phyloP scores from a whole-genome alignment of 2,888 invertebrate species.

The Chymomyza caudatula region DNA sequence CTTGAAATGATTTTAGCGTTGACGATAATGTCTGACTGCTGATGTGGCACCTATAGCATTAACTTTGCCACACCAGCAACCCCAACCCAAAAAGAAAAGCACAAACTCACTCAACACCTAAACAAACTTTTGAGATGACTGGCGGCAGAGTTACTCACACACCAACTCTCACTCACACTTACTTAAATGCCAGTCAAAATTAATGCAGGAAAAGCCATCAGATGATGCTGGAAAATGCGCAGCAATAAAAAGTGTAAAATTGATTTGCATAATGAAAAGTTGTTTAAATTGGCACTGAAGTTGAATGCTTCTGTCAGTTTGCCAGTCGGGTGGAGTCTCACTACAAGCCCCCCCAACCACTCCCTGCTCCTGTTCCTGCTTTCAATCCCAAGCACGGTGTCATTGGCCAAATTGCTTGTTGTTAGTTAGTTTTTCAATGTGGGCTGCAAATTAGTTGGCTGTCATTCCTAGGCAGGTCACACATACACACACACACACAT shows the following conservation, averaged over 20 bases:
- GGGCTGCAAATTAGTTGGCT: conserved; percentile 47
- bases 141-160: background rate
- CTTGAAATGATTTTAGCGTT: conserved; percentile 59
- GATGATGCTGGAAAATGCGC: conserved; percentile 4
- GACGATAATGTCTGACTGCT: background rate
- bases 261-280: conserved; percentile 71
- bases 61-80: background rate
- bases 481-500: conserved; percentile 47
- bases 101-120: conserved; percentile 13
- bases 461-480: conserved; percentile 43
- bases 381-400: background rate
- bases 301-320: background rate
- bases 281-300: conserved; percentile 50
- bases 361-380: background rate
- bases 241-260: conserved; percentile 59
- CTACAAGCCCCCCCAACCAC: no score
- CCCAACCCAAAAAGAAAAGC: background rate
- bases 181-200: conserved; percentile 43
- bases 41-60: background rate
- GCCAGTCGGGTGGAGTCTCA: background rate
- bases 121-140: conserved; percentile 26
- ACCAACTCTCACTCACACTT: conserved; percentile 11
- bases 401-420: conserved; percentile 41
- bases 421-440: conserved; percentile 53
- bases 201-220: conserved; percentile 48